These are phyloP conservation scores for Delphinus delphis DNA, from an alignment of 2,113 vertebrate genomes.

Conservation along the genomic window DNA sequence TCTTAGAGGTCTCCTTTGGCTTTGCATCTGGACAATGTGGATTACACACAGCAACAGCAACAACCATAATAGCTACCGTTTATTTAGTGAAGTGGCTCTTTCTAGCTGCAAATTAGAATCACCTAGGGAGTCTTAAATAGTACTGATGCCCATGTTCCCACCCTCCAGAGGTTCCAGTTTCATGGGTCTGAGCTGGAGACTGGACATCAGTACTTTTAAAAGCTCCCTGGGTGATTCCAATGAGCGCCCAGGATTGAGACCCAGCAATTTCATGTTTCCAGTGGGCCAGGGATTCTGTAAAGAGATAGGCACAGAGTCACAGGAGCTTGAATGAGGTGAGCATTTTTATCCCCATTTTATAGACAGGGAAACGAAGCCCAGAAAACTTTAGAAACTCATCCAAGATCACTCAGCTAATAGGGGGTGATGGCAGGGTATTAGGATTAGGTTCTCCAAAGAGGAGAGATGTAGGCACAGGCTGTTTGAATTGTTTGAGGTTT, in stretches of 20 bases:
- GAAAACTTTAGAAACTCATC: background rate
- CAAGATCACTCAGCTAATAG: background rate
- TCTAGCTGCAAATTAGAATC: conserved; percentile 42
- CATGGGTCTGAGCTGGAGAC: background rate
- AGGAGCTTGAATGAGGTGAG: background rate
- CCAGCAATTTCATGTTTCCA: background rate
- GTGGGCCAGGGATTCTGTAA: background rate
- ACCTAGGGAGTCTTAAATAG: background rate
- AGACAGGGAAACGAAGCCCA: background rate
- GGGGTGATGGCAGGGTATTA: background rate
- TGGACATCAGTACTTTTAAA: background rate
- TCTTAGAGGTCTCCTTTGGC: background rate
- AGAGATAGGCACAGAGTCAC: background rate
- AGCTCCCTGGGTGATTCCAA: background rate
- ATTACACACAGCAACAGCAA: background rate
- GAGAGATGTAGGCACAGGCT: no score
- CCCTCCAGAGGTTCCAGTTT: background rate
- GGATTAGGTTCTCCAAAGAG: background rate
- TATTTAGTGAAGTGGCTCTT: background rate
- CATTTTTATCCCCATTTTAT: background rate
- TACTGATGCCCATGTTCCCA: background rate
- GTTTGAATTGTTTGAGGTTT: background rate
- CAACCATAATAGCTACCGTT: background rate
- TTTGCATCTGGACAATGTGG: background rate
- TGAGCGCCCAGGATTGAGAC: background rate